Evolutionary conservation across 2,888 invertebrate genomes (phyloP), one percentile per base, ranked within the genome.

Genomic region (Ommatoiulus sabulosus): DNA sequence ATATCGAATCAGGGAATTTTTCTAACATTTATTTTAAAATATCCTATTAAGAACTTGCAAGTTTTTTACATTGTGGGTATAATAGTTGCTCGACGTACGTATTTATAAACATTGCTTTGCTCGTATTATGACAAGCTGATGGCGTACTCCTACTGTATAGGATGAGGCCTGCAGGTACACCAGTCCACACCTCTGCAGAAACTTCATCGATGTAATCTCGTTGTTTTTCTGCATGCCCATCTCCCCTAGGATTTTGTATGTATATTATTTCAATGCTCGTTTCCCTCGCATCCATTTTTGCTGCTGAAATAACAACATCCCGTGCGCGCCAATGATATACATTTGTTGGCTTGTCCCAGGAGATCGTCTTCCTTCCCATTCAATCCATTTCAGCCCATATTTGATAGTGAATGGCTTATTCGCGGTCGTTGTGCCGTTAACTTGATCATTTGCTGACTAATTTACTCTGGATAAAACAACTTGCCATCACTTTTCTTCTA

Each of bases 311-410:
- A 63, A 63, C 63, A 63, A 63, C n/a, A 20, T n/a, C 57, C 20
- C 7, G 63, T 63, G 63, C 5, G 20, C 63, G 63, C 63, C 63
- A 63, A 1, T 0, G 63, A 63, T 63, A 63, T 63, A 63, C 63
- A 20, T 63, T n/a, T 63, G 63, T 20, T 63, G 63, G 63, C 8
- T 63, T 7, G n/a, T 63, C 63, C 63, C 63, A n/a, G 0, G 63
- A 63, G 63, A 63, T 63, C 63, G 63, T 20, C 63, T 63, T 63
- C 12, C 63, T 63, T 63, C 63, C 63, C 20, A 63, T 63, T 63
- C 63, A 63, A 63, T 63, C 63, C 63, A 63, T 63, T 63, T n/a
- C 63, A 63, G 63, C 63, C 63, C 63, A 63, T 63, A 63, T 63
- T 63, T 63, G 63, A 63, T 63, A 63, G 63, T 20, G 63, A 63